A percentile compares a stretch with the other conserved stretches of the same genome.
Conservation (phyloP, 2,797 vertebrate species). For the Eidolon dupreanum region DNA sequence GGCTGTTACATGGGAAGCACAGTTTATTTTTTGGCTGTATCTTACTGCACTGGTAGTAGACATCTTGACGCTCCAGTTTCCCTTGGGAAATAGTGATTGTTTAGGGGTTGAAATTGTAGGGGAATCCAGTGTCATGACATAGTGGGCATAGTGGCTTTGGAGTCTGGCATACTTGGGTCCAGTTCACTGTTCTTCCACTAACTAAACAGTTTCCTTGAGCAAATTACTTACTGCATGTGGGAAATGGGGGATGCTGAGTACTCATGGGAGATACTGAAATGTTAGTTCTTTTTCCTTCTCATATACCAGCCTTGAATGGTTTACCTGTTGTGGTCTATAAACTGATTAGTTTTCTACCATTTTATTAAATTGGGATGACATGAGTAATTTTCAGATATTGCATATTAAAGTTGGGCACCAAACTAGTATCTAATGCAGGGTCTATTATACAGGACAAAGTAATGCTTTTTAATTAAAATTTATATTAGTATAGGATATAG, state of each 20-base stretch:
- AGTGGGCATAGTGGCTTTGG: background rate
- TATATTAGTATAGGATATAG: background rate
- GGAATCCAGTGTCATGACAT: background rate
- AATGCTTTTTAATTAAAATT: background rate
- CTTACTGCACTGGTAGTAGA: constrained; percentile 59
- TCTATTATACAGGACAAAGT: background rate
- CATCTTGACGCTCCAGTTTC: constrained; percentile 27
- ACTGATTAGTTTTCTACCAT: background rate
- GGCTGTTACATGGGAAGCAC: background rate
- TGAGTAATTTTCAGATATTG: background rate
- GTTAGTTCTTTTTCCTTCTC: constrained; percentile 25
- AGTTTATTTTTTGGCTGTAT: constrained; percentile 58
- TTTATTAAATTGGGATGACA: background rate
- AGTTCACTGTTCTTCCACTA: background rate
- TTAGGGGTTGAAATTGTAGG: constrained; percentile 5
- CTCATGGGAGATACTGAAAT: background rate
- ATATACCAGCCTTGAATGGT: background rate
- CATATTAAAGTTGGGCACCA: background rate
- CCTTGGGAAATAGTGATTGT: constrained; percentile 36
- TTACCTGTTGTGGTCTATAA: background rate
- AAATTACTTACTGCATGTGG: background rate
- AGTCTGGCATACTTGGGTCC: background rate
- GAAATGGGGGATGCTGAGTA: background rate
- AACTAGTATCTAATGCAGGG: background rate
- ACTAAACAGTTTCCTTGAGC: background rate